Base-by-base conservation (phyloP, 1,140 invertebrate genomes). In the Pseudomyrmex flavicornis region DNA sequence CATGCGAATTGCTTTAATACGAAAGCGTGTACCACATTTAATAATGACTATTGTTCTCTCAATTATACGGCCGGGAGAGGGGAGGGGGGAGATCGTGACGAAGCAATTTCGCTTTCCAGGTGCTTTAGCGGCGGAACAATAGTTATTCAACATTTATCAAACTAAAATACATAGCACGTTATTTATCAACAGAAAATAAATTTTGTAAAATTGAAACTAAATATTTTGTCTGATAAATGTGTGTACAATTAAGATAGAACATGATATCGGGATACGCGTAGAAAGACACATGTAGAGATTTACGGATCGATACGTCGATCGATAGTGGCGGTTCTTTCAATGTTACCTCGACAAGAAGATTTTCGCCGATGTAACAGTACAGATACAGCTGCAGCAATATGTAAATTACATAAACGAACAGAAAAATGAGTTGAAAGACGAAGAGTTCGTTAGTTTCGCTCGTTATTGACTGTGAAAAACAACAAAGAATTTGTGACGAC, bases 311-410 rank as follows among this genome's bases (percentile, higher is more conserved):
- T 5, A 62, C 4, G 35, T 75, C 10, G 9, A 54, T 56, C 48
- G 61, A n/a, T 17, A 77, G 5, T 44, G 56, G 1, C 10, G 8
- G 35, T 63, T 1, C n/a, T 68, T 0, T 15, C 35, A 8, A 9
- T 44, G 12, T 54, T 79, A 90, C 88, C 84, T 91, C 80, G 22
- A 63, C 0, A 2, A 68, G 9, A 10, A 90, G 61, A 62, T 9
- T 84, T 10, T 88, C 88, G 12, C 88, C 89, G 1, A 90, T 76
- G 58, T 90, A 89, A 58, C 89, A 90, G 52, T 91, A 90, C 15
- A 90, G 35, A 15, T 84, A 90, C 13, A 90, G 44, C 26, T 89
- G 89, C 7, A 84, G 0, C 44, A 88, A 52, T 10, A 88, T 59
- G 1, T 79, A 88, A n/a, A 52, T 0, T 0, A 90, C 69, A 2